These are phyloP conservation scores for Drosophila demipolita DNA, from an alignment of 2,888 invertebrate genomes.

Conservation along the genomic window DNA sequence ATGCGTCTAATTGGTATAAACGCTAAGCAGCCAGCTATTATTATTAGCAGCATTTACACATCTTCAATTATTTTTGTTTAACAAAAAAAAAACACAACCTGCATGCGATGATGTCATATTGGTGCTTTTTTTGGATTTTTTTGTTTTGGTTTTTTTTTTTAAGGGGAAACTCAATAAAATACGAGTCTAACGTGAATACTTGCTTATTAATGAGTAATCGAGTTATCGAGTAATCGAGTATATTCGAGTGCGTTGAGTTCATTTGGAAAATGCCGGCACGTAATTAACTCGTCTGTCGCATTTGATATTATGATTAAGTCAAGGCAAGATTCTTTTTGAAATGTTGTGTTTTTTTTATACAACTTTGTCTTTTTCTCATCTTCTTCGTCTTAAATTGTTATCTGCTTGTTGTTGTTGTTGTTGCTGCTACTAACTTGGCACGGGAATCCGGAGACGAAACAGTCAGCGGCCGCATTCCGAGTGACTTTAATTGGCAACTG, in stretches of 20 bases:
- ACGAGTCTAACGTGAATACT: constrained; percentile 6
- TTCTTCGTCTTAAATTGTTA: constrained; percentile 4
- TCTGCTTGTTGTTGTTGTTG: constrained; percentile 10
- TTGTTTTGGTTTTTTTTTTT: background rate
- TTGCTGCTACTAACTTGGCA: constrained; percentile 31
- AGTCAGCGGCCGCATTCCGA: constrained; percentile 47
- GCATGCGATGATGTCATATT: constrained; percentile 51
- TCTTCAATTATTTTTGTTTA: too few species aligned
- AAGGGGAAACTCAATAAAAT: background rate
- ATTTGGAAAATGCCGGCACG: constrained; percentile 52
- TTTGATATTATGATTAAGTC: constrained; percentile 40
- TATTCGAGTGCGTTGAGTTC: constrained; percentile 17
- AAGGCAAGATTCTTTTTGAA: constrained; percentile 32
- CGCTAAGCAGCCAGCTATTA: background rate
- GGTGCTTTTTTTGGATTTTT: constrained; percentile 19
- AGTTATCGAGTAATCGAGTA: constrained; percentile 14
- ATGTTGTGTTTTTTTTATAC: constrained; percentile 1
- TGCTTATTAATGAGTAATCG: constrained; percentile 6
- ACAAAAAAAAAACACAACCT: constrained; percentile 15
- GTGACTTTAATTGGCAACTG: constrained; percentile 44
- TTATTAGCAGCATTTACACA: constrained; percentile 21
- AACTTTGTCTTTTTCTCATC: background rate
- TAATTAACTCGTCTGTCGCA: constrained; percentile 29
- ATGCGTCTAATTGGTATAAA: constrained; percentile 15
- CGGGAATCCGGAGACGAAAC: constrained; percentile 42